Conservation (phyloP, 1,140 invertebrate species). For the Drosophila subpulchrella region DNA sequence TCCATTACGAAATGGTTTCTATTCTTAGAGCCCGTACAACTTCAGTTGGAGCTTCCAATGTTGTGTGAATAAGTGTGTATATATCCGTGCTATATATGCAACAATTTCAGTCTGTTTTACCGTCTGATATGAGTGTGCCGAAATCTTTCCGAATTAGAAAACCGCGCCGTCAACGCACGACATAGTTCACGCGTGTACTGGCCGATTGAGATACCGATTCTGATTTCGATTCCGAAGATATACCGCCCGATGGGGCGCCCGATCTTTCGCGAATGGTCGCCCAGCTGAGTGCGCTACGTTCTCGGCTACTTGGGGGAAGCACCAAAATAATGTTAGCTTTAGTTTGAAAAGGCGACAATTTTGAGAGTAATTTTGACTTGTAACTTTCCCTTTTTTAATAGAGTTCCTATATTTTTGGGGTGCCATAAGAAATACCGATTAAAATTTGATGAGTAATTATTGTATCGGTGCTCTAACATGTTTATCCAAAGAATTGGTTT, state of each 20-base stretch:
- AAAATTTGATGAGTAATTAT: neutral
- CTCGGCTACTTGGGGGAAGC: neutral
- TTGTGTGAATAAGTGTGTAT: constrained; percentile 37
- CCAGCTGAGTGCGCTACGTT: constrained; percentile 6
- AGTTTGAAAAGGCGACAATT: too few species aligned
- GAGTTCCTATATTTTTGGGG: neutral
- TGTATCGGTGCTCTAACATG: neutral
- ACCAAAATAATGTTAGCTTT: neutral
- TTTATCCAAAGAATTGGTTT: neutral
- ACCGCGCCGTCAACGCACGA: constrained; percentile 74
- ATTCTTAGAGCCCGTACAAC: constrained; percentile 44
- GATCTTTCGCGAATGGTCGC: constrained; percentile 10
- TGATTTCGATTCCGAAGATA: constrained; percentile 32
- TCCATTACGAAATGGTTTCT: constrained; percentile 40
- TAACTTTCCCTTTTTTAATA: neutral
- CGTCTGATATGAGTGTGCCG: constrained; percentile 47
- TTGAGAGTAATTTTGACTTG: too few species aligned
- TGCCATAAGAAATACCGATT: neutral
- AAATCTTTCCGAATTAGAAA: constrained; percentile 59
- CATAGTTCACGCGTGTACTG: constrained; percentile 80
- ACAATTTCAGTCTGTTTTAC: constrained; percentile 21
- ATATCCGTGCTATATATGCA: constrained; percentile 33
- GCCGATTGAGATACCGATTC: constrained; percentile 39
- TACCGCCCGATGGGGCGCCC: constrained; percentile 15
- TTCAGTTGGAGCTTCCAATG: constrained; percentile 43